phyloP scores from a whole-genome alignment of 2,797 vertebrate species.

The Microctenopoma steveboyesi region DNA sequence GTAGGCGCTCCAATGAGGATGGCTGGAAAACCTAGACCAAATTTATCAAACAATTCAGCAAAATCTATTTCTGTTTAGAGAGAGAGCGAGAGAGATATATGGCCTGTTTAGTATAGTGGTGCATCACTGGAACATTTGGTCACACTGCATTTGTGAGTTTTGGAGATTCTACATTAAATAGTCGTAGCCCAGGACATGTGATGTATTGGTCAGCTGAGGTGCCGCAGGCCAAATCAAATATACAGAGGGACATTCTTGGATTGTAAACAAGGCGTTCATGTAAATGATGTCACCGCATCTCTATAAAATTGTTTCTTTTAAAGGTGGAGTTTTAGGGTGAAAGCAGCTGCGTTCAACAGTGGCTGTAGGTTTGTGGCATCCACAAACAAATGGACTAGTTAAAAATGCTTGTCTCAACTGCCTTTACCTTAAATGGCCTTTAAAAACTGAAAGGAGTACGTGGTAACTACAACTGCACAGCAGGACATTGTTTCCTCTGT shows the following conservation, averaged over 20 bases:
- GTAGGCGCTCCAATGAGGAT: slow-evolving; percentile 96
- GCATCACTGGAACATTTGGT: slow-evolving; percentile 92
- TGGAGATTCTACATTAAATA: slow-evolving; percentile 98
- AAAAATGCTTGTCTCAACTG: slow-evolving; percentile 47
- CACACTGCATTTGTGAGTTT: slow-evolving; percentile 96
- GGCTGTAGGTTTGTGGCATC: slow-evolving; percentile 54
- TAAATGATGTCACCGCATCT: slow-evolving; percentile 93
- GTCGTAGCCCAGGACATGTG: slow-evolving; percentile 91
- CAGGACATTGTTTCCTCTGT: slow-evolving; percentile 69
- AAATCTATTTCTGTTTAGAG: slow-evolving; percentile 99
- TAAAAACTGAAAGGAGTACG: slow-evolving; percentile 63
- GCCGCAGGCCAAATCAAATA: slow-evolving; percentile 96
- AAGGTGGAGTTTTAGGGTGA: slow-evolving; percentile 72
- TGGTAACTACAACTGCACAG: slow-evolving; percentile 58
- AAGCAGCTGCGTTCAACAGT: slow-evolving; percentile 64
- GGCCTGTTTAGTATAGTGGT: slow-evolving; percentile 91
- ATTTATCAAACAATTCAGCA: slow-evolving; percentile 94
- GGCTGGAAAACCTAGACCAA: slow-evolving; percentile 95
- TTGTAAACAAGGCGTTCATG: slow-evolving; percentile 93
- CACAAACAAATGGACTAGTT: slow-evolving; percentile 54
- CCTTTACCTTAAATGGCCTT: slow-evolving; percentile 71
- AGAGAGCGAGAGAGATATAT: slow-evolving; percentile 91
- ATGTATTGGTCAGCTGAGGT: slow-evolving; percentile 89
- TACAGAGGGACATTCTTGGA: slow-evolving; percentile 93
- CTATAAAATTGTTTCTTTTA: slow-evolving; percentile 79